Evolutionary conservation across 2,888 invertebrate genomes (phyloP), one percentile per base, ranked within the genome.

Genomic region (Lithophane leautieri): DNA sequence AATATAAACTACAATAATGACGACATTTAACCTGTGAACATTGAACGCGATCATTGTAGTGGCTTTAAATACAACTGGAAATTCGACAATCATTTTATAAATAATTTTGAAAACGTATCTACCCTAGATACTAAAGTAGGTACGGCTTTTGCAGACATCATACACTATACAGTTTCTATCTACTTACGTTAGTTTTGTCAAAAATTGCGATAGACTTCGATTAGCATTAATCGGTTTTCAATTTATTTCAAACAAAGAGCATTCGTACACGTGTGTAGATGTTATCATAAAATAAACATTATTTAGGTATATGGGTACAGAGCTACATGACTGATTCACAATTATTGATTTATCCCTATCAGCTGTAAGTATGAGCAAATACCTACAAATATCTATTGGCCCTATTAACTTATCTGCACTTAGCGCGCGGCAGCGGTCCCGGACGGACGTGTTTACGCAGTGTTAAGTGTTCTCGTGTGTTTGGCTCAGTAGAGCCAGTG

Each of bases 201-300:
- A 58, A 70, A 60, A 42, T 11, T 1, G 16, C 61, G n/a, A 44
- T 11, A 3, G 12, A 14, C 25, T 72, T 42, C 14, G 50, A 16
- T 44, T 40, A 0, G 6, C 12, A 28, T 19, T 44, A 34, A 67
- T 40, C 11, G 2, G 4, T 44, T 67, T 25, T 52, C 47, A 58
- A 63, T 28, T 52, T 61, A 68, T 34, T 68, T 68, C 16, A 11
- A 70, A 82, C 81, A 82, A 78, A 81, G 69, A 73, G 22, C 22
- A 28, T 28, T 56, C 12, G n/a, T 66, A 12, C 83, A 83, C 68
- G 79, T 82, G 83, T 50, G 42, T 28, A 42, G 25, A 68, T 65
- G 19, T 56, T 70, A 78, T 73, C 73, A 14, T 47, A 69, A 52
- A 56, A 47, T 61, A 73, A 71, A 78, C 68, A 77, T 60, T 2